Base-by-base conservation (phyloP, 2,797 vertebrate genomes). In the Aulostomus chinensis region DNA sequence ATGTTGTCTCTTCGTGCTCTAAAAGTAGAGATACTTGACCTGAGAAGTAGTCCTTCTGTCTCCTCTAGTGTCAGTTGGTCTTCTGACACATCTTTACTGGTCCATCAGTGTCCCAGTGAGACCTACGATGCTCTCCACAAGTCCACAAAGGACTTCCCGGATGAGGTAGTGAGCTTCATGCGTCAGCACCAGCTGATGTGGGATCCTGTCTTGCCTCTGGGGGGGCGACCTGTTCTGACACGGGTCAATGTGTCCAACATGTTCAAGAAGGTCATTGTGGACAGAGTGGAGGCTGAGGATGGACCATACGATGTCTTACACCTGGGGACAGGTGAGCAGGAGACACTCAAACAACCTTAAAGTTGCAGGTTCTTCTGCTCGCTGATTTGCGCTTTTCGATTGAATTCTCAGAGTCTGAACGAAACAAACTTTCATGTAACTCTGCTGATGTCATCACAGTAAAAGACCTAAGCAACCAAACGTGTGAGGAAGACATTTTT, bases 121-220 rank as follows among this genome's bases (percentile, higher is more conserved):
- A 95, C 94, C 0, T 94, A 94, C 2, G 93, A 95, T 58, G 87
- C 90, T 0, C 88, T 91, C 7, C 82, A 93, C 73, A 92, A 85
- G 54, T 94, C 93, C 58, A 95, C 93, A 25, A 90, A 89, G 47
- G 94, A 94, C 75, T 94, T 93, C 33, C 90, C 94, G 0, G 93
- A 95, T 0, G 92, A 94, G 17, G 80, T 94, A 65, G 91, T 95
- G 72, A 92, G 91, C 88, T 95, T 95, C 81, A 90, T 93, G 91
- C 84, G 94, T 46, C 46, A 80, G 59, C 93, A 95, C 68, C 94
- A 95, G 83, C 90, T 95, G 64, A 94, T 95, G 94, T 94, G 93
- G 93, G 92, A 93, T 39, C 85, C 92, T 0, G 80, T 94, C 33
- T 69, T 88, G 24, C 92, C 94, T 0, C 75, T 91, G 76, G 85